Evolutionary conservation across 2,113 vertebrate genomes (phyloP), one percentile per base, ranked within the genome.

Genomic region (Amphilophus citrinellus): DNA sequence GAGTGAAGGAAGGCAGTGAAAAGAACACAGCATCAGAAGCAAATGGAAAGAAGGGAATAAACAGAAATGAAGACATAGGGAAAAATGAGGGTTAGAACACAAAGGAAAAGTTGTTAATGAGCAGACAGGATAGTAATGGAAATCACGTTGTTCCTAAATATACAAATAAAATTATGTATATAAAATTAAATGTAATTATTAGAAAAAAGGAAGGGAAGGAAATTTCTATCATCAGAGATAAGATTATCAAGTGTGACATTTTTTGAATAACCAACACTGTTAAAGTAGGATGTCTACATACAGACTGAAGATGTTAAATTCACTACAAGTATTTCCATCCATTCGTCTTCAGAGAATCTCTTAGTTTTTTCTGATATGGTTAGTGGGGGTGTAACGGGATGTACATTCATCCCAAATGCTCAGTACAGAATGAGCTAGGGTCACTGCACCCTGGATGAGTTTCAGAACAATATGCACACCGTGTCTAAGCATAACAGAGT

Each of bases 21-120:
- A 42, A 85, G 57, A 77, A 61, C 42, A 73, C 0, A 2, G 71
- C 30, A 24, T 35, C 76, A 77, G 83, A 80, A 77, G 79, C 60
- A 80, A 66, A 80, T 3, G 7, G n/a, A 83, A 37, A 86, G 65
- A 87, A 78, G 37, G 87, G 37, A 82, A 78, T 47, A 87, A 87
- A 81, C 84, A 93, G 83, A 93, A 92, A 93, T 87, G 7, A 83
- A 83, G 76, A 79, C 11, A 90, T 0, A 20, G 37, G 75, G 75
- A 80, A 73, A 87, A 61, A 87, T 77, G 59, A 68, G 76, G 87
- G 79, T 89, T 84, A 92, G 85, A 92, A 84, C 57, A 92, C 62
- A 84, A 83, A 87, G 88, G 81, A 82, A 80, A 92, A 84, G 56
- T 68, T 89, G 84, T 91, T 92, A 88, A 87, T 89, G 60, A 89